phyloP scores from a whole-genome alignment of 2,797 vertebrate species.

The Fistularia commersonii region DNA sequence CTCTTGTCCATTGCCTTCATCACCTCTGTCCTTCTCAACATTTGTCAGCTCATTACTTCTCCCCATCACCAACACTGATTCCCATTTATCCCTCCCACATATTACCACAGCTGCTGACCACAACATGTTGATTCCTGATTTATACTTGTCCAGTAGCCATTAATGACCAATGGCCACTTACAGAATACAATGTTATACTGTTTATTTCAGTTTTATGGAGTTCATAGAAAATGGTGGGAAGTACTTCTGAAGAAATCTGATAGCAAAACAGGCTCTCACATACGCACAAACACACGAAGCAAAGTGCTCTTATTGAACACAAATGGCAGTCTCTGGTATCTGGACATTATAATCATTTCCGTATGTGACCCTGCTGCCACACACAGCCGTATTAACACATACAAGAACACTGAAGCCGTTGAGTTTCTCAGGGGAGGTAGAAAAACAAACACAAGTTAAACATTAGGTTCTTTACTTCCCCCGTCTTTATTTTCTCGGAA shows the following conservation, averaged over 20 bases:
- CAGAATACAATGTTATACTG: slow-evolving; percentile 28
- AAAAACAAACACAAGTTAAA: slow-evolving; percentile 55
- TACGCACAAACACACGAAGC: slow-evolving; percentile 17
- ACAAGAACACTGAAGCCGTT: slow-evolving; percentile 22
- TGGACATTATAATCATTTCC: slow-evolving; percentile 56
- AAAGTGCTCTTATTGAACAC: slow-evolving; percentile 39
- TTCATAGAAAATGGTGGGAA: slow-evolving; percentile 46
- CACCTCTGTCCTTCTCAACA: background rate
- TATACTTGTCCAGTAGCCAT: slow-evolving; percentile 34
- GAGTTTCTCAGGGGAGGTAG: slow-evolving; percentile 22
- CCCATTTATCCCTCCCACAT: slow-evolving; percentile 42
- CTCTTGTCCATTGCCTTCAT: background rate
- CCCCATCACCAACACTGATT: slow-evolving; percentile 40
- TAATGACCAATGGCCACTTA: slow-evolving; percentile 45
- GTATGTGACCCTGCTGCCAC: slow-evolving; percentile 55
- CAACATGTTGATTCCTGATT: slow-evolving; percentile 46
- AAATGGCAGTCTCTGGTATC: slow-evolving; percentile 30
- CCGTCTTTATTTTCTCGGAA: slow-evolving; percentile 18
- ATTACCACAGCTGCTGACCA: slow-evolving; percentile 54
- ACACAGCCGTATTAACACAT: slow-evolving; percentile 34
- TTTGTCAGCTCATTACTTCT: slow-evolving; percentile 28
- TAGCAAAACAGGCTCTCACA: slow-evolving; percentile 9
- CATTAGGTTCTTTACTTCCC: slow-evolving; percentile 25
- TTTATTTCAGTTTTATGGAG: slow-evolving; percentile 27
- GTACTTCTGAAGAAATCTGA: slow-evolving; percentile 48